Evolutionary conservation across 2,797 vertebrate species (phyloP).

Genomic region (Rhinoraja longicauda): DNA sequence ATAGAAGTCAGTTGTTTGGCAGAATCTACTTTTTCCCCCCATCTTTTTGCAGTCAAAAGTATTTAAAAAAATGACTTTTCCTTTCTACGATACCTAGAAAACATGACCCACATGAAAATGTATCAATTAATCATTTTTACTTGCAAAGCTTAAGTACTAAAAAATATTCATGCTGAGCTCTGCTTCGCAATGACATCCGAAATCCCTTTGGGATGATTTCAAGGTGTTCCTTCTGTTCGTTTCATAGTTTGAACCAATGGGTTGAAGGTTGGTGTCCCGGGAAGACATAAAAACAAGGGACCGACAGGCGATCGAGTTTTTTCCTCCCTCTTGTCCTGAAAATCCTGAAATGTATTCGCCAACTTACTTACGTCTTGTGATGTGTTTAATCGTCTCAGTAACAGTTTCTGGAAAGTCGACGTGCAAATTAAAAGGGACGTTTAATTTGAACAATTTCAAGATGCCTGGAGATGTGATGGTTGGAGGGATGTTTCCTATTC

Average conservation of each 20-base stretch:
- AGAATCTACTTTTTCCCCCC: too few relatives aligned
- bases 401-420: constrained; percentile 49
- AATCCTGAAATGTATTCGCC: neutral
- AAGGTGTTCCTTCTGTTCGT: neutral
- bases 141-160: neutral
- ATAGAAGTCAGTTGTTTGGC: too few relatives aligned
- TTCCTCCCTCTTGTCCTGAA: neutral
- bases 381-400: constrained; percentile 43
- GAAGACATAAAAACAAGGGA: constrained; percentile 41
- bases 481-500: constrained; percentile 74
- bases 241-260: constrained; percentile 32
- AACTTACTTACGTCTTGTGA: constrained; percentile 50
- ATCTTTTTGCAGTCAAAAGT: too few relatives aligned
- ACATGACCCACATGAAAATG: neutral
- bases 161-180: neutral
- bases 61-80: too few relatives aligned
- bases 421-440: constrained; percentile 74
- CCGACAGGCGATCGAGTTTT: neutral
- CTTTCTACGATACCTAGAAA: neutral
- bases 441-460: constrained; percentile 72
- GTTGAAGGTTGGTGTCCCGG: constrained; percentile 40
- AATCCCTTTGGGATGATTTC: neutral
- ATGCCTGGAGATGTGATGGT: constrained; percentile 63
- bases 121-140: neutral
- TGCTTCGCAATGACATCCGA: neutral